Evolutionary conservation across 2,797 vertebrate species (phyloP).

Genomic region (Garrulus glandarius): DNA sequence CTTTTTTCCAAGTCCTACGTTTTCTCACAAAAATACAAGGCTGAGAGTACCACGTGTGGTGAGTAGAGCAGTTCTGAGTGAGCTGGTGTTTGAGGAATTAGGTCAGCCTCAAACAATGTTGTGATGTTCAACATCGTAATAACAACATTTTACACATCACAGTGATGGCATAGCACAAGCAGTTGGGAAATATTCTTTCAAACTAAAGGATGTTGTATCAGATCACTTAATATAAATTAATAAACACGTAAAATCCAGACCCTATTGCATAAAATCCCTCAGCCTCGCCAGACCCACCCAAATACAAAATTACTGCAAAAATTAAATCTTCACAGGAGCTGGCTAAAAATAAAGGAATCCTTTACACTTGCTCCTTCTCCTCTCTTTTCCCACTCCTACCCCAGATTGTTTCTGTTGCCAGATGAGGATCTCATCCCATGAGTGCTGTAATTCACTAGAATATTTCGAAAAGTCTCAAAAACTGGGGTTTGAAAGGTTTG

Average conservation of each 20-base stretch:
- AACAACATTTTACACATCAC: neutral
- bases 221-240: neutral
- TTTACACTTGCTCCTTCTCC: neutral
- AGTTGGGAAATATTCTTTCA: neutral
- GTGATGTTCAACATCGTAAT: neutral
- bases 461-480: neutral
- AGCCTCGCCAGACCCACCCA: neutral
- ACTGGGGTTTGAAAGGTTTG: neutral
- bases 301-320: neutral
- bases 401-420: neutral
- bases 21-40: neutral
- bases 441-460: neutral
- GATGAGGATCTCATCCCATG: neutral
- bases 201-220: neutral
- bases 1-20: fast-evolving
- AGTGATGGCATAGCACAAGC: neutral
- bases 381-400: neutral
- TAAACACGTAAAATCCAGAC: neutral
- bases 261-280: neutral
- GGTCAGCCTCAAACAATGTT: neutral
- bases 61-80: neutral
- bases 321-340: neutral
- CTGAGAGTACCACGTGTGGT: neutral
- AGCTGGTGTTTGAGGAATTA: neutral
- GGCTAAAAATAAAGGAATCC: neutral